These are phyloP conservation scores for Pammene aurita DNA, from an alignment of 2,888 invertebrate species.

Conservation along the genomic window DNA sequence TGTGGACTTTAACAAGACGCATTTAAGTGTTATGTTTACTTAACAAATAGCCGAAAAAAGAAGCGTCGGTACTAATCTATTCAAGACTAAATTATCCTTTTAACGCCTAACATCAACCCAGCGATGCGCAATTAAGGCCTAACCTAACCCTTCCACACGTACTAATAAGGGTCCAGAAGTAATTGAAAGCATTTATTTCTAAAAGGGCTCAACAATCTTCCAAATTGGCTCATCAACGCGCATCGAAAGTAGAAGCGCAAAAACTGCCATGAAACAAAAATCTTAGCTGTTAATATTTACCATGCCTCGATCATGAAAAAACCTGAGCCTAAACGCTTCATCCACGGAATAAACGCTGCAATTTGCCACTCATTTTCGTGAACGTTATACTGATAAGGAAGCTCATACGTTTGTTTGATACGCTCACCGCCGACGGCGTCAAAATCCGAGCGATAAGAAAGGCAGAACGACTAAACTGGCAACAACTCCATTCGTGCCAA, in stretches of 20 bases:
- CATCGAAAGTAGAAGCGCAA: slow-evolving; percentile 4
- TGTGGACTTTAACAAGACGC: no score
- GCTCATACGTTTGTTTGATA: no score
- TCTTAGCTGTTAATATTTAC: no score
- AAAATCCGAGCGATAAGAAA: no score
- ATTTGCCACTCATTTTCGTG: no score
- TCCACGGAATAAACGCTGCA: no score
- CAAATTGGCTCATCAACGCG: slow-evolving; percentile 13
- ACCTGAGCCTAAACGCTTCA: no score
- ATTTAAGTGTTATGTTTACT: no score
- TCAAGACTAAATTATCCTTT: slow-evolving; percentile 20
- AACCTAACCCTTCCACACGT: slow-evolving; percentile 3
- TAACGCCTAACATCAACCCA: slow-evolving; percentile 15
- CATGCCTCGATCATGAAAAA: no score
- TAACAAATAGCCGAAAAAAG: neutral
- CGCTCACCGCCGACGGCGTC: no score
- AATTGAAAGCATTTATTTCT: slow-evolving; percentile 28
- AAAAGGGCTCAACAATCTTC: slow-evolving; percentile 28
- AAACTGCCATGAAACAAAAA: slow-evolving; percentile 13
- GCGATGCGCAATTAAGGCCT: slow-evolving; percentile 8
- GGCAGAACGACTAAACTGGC: slow-evolving; percentile 26
- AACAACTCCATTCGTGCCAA: slow-evolving; percentile 37
- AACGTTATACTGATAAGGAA: no score
- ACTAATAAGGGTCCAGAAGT: slow-evolving; percentile 34
- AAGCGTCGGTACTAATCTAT: neutral